Percentiles rank a stretch among this genome's conserved stretches.
Evolutionary conservation across 2,113 vertebrate species (phyloP).

Genomic region (Aegypius monachus): DNA sequence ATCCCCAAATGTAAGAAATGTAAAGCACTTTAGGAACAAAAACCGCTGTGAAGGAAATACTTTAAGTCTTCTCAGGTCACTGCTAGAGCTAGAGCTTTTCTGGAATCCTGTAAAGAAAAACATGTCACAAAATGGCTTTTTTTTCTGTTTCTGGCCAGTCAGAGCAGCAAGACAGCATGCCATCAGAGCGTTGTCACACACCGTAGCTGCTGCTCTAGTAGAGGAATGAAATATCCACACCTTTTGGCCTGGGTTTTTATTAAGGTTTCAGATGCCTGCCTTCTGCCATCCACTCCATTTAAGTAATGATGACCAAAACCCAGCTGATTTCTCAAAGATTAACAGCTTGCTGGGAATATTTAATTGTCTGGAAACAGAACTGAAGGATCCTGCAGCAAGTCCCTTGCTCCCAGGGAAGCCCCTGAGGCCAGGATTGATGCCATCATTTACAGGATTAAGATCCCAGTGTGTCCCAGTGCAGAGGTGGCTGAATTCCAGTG

Average conservation of each 20-base stretch:
- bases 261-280: background rate
- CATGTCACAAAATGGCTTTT: background rate
- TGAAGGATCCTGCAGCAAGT: background rate
- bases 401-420: background rate
- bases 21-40: background rate
- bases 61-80: background rate
- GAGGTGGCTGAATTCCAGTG: constrained; percentile 7
- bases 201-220: background rate
- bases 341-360: background rate
- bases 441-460: constrained; percentile 16
- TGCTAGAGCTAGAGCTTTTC: background rate
- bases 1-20: background rate
- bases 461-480: background rate
- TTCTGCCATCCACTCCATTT: constrained; percentile 24
- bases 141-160: background rate
- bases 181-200: background rate
- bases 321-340: background rate
- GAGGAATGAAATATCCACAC: background rate
- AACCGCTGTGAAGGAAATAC: background rate
- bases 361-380: background rate
- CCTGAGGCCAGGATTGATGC: background rate
- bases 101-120: background rate
- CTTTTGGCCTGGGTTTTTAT: background rate
- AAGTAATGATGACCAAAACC: background rate
- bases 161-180: background rate